These are phyloP conservation scores for Nasonia oneida DNA, from an alignment of 2,888 invertebrate species.

Conservation along the genomic window DNA sequence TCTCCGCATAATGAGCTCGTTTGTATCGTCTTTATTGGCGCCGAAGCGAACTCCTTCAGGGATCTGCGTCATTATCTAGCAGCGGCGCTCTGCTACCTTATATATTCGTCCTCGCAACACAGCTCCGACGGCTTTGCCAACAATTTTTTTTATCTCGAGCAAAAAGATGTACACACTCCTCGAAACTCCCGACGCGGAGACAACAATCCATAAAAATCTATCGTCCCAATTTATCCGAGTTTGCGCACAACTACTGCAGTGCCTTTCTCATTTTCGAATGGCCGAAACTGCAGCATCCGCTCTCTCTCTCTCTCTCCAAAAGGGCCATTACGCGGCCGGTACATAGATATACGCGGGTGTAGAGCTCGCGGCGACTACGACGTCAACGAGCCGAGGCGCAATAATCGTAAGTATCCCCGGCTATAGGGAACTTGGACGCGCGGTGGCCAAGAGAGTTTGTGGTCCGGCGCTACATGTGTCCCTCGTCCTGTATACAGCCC, in stretches of 20 bases:
- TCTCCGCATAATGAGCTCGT: constrained; percentile 71
- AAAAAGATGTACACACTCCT: neutral
- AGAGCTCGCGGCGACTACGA: neutral
- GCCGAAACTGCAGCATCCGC: neutral
- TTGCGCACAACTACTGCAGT: neutral
- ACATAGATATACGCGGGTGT: neutral
- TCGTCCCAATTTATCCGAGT: neutral
- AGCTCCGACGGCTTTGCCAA: constrained; percentile 27
- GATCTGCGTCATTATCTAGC: constrained; percentile 44
- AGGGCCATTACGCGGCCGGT: neutral
- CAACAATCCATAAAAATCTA: constrained; percentile 41
- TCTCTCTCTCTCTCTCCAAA: neutral
- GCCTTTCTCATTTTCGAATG: constrained; percentile 53
- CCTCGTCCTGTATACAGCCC: neutral
- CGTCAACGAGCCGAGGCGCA: constrained; percentile 26
- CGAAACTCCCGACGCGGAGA: neutral
- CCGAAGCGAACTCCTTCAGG: constrained; percentile 35
- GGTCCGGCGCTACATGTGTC: neutral
- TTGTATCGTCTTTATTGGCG: constrained; percentile 70
- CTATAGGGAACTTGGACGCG: neutral
- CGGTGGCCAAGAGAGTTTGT: constrained; percentile 20
- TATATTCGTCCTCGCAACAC: neutral
- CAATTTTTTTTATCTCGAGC: neutral
- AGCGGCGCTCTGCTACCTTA: neutral
- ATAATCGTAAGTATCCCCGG: constrained; percentile 52